phyloP scores from a whole-genome alignment of 2,113 vertebrate species.

The Andinoacara biseriatus region DNA sequence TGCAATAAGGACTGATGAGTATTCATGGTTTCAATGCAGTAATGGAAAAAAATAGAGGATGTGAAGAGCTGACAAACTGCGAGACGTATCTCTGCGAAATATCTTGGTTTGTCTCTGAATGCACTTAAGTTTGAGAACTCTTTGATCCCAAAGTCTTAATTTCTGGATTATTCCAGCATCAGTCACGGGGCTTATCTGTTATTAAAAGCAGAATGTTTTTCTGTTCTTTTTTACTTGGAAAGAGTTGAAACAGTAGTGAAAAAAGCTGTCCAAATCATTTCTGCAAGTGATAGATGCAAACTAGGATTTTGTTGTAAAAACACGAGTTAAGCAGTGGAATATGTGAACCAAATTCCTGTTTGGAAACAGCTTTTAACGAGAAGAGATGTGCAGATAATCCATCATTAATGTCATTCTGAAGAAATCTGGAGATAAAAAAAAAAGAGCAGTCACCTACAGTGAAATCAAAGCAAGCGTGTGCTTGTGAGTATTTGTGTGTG shows the following conservation, averaged over 20 bases:
- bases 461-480: constrained; percentile 40
- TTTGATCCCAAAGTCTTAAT: constrained; percentile 30
- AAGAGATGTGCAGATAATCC: constrained; percentile 34
- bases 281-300: background rate
- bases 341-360: constrained; percentile 35
- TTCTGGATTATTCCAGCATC: constrained; percentile 3
- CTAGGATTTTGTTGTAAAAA: constrained; percentile 8
- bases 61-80: background rate
- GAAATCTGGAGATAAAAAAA: constrained; percentile 40
- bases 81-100: background rate
- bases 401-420: constrained; percentile 28
- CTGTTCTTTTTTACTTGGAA: constrained; percentile 39
- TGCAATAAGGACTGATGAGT: background rate
- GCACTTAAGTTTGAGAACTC: background rate
- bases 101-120: background rate
- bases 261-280: constrained; percentile 16
- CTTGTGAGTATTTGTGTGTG: rapidly evolving
- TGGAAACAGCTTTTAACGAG: constrained; percentile 29
- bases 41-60: background rate
- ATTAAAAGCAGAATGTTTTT: constrained; percentile 29
- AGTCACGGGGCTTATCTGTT: background rate
- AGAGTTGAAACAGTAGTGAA: constrained; percentile 33
- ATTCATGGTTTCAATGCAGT: background rate
- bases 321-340: constrained; percentile 12
- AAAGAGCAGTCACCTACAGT: constrained; percentile 33